phyloP scores from a whole-genome alignment of 2,113 vertebrate genomes.

The Hemiprocne comata region DNA sequence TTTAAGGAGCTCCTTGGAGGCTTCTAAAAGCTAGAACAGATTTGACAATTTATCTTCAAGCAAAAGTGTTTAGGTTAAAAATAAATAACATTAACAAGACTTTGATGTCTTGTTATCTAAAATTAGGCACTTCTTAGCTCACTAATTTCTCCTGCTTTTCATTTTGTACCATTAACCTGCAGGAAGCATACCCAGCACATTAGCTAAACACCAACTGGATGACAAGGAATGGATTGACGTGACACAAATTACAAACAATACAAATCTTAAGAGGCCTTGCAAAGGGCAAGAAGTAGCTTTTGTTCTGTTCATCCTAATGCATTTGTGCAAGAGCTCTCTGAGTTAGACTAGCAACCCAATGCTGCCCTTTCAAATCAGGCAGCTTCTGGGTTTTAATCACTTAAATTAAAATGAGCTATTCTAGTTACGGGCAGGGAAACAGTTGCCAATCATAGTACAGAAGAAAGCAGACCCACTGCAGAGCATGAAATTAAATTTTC shows the following conservation, averaged over 20 bases:
- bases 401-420: conserved; percentile 55
- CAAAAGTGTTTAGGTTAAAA: neutral
- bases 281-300: neutral
- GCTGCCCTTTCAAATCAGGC: conserved; percentile 25
- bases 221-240: neutral
- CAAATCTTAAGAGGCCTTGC: conserved; percentile 2
- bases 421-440: conserved; percentile 57
- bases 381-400: conserved; percentile 44
- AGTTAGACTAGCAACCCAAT: neutral
- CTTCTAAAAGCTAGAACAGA: neutral
- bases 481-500: conserved; percentile 80
- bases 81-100: neutral
- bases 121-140: neutral
- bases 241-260: conserved; percentile 8
- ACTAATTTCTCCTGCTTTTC: neutral
- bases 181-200: neutral
- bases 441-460: conserved; percentile 64
- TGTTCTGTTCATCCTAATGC: neutral
- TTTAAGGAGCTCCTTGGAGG: neutral
- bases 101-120: neutral
- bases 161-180: neutral
- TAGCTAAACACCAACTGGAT: neutral
- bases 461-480: conserved; percentile 73
- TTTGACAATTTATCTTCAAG: neutral
- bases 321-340: neutral